Evolutionary conservation across 2,113 vertebrate species (phyloP), one percentile per base, ranked within the genome.

Genomic region (Delphinus delphis): DNA sequence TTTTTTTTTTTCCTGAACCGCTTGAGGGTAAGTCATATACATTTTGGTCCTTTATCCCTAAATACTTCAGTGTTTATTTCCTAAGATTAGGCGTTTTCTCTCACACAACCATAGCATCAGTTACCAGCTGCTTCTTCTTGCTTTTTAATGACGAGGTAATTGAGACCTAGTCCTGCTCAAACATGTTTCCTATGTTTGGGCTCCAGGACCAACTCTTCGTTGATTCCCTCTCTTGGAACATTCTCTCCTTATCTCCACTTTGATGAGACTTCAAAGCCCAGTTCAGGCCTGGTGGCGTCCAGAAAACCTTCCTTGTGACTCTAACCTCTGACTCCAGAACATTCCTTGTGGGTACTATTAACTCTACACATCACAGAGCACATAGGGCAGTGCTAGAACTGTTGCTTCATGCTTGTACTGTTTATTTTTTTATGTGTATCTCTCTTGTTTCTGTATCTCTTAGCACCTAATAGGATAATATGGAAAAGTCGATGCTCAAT

Each of bases 251-350:
- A n/a, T 76, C 36, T 84, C 86, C 74, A 33, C 67, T 55, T 70
- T 23, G 62, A 88, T 44, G 86, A 44, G 50, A 84, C 36, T 88
- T 93, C 92, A 83, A 63, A 68, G 65, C 55, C 82, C 15, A 53
- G 26, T 67, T 67, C 31, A 26, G 91, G 55, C 50, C 58, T 23
- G 12, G 50, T 70, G 71, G 18, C 53, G 28, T 60, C 70, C 55
- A 81, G 38, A 67, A 89, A 73, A 62, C 62, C 80, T 92, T 89
- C n/a, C 88, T 36, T 71, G 60, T 33, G 81, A 55, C 71, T 67
- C n/a, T 74, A 15, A 81, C 60, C 21, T 91, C 79, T 67, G 89
- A 53, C n/a, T 95, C 81, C 28, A 74, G 95, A 96, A 60, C 36
- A 5, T 47, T 95, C 44, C 87, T 33, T n/a, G 13, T 5, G 18